Percentiles rank a stretch among this genome's conserved stretches.
These are phyloP conservation scores for Opisthocomus hoazin DNA, from an alignment of 2,113 vertebrate genomes.

Conservation along the genomic window DNA sequence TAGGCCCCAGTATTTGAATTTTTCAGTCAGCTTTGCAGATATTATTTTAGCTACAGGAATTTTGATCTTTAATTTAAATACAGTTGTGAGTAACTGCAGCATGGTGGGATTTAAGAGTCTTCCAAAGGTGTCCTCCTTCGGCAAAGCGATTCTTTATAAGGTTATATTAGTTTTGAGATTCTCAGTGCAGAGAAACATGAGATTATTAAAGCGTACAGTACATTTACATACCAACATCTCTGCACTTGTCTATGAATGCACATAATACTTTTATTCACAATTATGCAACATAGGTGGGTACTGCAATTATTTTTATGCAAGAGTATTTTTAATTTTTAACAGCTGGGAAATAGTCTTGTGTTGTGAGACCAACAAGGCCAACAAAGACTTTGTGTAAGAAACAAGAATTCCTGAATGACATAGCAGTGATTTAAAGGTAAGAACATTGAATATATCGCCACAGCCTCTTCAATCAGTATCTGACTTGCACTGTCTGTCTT, in stretches of 20 bases:
- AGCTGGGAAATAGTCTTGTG: neutral
- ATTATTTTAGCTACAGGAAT: neutral
- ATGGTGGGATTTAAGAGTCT: neutral
- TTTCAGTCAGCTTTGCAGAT: neutral
- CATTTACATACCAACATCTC: neutral
- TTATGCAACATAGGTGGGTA: neutral
- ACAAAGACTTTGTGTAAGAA: neutral
- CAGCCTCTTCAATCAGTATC: neutral
- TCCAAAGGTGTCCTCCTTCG: neutral
- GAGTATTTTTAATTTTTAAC: neutral
- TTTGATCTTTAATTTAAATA: neutral
- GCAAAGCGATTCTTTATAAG: neutral
- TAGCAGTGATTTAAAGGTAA: neutral
- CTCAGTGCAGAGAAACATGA: neutral
- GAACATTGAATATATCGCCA: neutral
- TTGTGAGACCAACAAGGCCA: neutral
- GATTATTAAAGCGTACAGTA: neutral
- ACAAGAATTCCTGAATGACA: neutral
- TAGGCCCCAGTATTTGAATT: neutral
- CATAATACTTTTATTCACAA: neutral
- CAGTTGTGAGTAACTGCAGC: neutral
- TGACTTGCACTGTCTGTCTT: neutral
- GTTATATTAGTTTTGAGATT: neutral
- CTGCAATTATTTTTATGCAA: neutral
- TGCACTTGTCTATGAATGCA: neutral